phyloP scores from a whole-genome alignment of 2,888 invertebrate genomes.

The Papilio protenor region DNA sequence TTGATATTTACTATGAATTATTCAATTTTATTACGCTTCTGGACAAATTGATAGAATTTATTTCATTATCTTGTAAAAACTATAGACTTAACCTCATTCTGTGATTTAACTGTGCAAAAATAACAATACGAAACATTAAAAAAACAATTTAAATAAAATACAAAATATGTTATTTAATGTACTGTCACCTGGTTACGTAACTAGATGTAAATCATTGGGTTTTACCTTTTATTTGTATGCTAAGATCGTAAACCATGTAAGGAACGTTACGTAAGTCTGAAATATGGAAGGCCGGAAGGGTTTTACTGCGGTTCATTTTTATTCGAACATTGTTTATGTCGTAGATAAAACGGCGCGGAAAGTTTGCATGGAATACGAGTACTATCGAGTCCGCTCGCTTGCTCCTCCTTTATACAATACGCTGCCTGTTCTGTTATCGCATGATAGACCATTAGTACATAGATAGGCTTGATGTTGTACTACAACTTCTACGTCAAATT shows the following conservation, averaged over 20 bases:
- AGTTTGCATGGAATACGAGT: slow-evolving; percentile 20
- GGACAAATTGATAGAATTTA: background rate
- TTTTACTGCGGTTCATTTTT: slow-evolving; percentile 37
- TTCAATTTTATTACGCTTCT: background rate
- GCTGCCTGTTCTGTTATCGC: slow-evolving; percentile 74
- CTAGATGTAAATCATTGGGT: background rate
- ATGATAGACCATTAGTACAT: slow-evolving; percentile 77
- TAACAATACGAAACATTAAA: background rate
- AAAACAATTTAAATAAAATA: background rate
- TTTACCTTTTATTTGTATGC: slow-evolving; percentile 25
- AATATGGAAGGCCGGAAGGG: slow-evolving; percentile 30
- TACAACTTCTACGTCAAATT: slow-evolving; percentile 62
- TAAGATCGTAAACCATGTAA: slow-evolving; percentile 29
- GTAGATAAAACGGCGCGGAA: slow-evolving; percentile 36
- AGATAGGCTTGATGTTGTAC: slow-evolving; percentile 77
- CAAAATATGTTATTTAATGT: background rate
- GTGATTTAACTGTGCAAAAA: background rate
- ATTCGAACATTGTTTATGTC: slow-evolving; percentile 38
- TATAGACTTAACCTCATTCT: background rate
- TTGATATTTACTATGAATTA: background rate
- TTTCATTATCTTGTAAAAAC: background rate
- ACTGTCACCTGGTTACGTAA: background rate
- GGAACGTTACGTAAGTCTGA: slow-evolving; percentile 17
- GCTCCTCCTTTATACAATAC: slow-evolving; percentile 59
- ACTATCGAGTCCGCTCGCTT: slow-evolving; percentile 36